Evolutionary conservation across 2,888 invertebrate species (phyloP).

Genomic region (Latrodectus hesperus): DNA sequence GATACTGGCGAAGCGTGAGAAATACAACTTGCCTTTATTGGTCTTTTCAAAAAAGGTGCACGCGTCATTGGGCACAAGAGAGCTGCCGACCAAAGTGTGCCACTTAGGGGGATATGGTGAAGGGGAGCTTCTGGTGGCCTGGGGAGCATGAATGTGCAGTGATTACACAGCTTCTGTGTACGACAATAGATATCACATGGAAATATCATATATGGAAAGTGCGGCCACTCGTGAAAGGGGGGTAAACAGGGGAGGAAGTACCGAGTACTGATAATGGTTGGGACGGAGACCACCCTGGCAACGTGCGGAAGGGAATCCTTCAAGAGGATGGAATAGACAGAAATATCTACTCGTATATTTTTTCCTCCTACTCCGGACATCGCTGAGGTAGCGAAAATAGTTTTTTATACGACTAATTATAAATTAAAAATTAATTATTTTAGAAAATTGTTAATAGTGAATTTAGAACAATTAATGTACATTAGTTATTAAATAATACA

Average conservation of each 20-base stretch:
- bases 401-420: too few relatives aligned
- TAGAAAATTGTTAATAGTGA: too few relatives aligned
- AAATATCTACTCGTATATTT: neutral
- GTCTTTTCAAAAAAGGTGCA: constrained; percentile 59
- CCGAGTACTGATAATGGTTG: neutral
- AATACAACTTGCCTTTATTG: constrained; percentile 62
- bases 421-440: too few relatives aligned
- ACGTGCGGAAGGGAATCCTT: constrained; percentile 5
- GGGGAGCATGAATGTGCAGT: constrained; percentile 40
- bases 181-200: constrained; percentile 21
- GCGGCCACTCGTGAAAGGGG: constrained; percentile 40
- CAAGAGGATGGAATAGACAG: neutral
- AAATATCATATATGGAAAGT: constrained; percentile 40
- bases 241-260: constrained; percentile 9
- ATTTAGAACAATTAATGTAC: too few relatives aligned
- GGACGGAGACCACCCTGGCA: constrained; percentile 33
- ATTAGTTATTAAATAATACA: too few relatives aligned
- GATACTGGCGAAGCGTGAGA: constrained; percentile 55
- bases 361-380: neutral
- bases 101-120: constrained; percentile 21
- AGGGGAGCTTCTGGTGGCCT: neutral
- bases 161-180: constrained; percentile 54
- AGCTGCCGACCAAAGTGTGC: constrained; percentile 44
- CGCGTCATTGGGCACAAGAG: constrained; percentile 60
- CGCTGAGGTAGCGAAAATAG: constrained; percentile 3